Evolutionary conservation across 1,140 invertebrate species (phyloP).

Genomic region (Limonius californicus): DNA sequence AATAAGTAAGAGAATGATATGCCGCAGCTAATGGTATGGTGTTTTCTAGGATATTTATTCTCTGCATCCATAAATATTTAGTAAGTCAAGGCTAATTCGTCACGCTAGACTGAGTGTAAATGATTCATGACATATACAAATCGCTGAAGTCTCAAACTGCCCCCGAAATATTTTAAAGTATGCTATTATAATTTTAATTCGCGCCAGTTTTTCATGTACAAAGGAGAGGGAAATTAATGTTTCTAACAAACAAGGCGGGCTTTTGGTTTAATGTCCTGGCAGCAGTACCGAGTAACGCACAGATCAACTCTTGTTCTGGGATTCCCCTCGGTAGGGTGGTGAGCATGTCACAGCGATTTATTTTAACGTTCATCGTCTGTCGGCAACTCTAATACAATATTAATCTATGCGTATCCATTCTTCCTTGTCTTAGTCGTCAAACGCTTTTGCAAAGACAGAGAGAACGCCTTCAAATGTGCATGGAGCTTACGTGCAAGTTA

Average conservation of each 20-base stretch:
- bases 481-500: neutral
- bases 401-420: constrained; percentile 19
- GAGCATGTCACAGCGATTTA: constrained; percentile 19
- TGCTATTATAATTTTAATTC: constrained; percentile 1
- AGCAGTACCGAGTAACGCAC: constrained; percentile 4
- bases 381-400: constrained; percentile 23
- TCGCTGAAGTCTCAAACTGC: too few species aligned
- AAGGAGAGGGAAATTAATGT: constrained; percentile 3
- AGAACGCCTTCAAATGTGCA: neutral
- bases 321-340: constrained; percentile 3
- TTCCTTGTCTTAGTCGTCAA: constrained; percentile 18
- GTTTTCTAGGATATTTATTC: too few species aligned
- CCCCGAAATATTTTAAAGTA: neutral
- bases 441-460: neutral
- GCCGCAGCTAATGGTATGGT: too few species aligned
- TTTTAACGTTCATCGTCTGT: constrained; percentile 25
- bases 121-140: too few species aligned
- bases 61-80: too few species aligned
- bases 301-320: constrained; percentile 7
- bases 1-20: too few species aligned
- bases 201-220: constrained; percentile 1
- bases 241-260: neutral
- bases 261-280: constrained; percentile 4
- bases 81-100: too few species aligned
- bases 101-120: too few species aligned